Evolutionary conservation across 2,113 vertebrate genomes (phyloP).

Genomic region (Stegostoma tigrinum): DNA sequence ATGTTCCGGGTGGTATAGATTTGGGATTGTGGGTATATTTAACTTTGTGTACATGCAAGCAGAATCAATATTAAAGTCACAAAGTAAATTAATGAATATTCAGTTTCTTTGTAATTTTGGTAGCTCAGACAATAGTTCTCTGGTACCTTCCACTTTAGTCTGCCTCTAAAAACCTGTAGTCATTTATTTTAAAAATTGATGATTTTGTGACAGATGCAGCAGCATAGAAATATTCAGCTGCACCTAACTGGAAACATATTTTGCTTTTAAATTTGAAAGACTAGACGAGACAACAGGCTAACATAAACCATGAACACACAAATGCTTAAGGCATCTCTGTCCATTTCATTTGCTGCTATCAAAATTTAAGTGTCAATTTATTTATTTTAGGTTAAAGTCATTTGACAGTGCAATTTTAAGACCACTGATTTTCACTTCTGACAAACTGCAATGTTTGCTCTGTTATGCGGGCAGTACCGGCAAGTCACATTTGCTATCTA

Average conservation of each 20-base stretch:
- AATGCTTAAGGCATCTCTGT: neutral
- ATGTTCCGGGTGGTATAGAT: no score
- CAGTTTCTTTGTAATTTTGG: neutral
- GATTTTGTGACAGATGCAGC: neutral
- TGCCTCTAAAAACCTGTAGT: neutral
- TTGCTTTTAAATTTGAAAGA: neutral
- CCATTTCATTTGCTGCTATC: neutral
- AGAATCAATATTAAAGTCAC: neutral
- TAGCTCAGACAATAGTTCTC: neutral
- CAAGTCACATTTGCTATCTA: neutral
- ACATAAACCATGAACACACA: neutral
- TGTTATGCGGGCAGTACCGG: neutral
- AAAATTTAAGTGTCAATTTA: neutral
- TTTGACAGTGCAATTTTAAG: neutral
- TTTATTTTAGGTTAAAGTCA: neutral
- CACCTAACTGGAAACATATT: neutral
- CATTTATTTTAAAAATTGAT: neutral
- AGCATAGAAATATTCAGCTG: neutral
- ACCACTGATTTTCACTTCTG: no score
- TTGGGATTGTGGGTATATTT: no score
- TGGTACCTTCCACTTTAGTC: neutral
- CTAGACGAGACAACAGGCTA: neutral
- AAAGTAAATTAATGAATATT: neutral
- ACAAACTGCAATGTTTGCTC: neutral
- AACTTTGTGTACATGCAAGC: neutral